Evolutionary conservation across 2,888 invertebrate species (phyloP), one percentile per base, ranked within the genome.

Genomic region (Thymelicus acteon): DNA sequence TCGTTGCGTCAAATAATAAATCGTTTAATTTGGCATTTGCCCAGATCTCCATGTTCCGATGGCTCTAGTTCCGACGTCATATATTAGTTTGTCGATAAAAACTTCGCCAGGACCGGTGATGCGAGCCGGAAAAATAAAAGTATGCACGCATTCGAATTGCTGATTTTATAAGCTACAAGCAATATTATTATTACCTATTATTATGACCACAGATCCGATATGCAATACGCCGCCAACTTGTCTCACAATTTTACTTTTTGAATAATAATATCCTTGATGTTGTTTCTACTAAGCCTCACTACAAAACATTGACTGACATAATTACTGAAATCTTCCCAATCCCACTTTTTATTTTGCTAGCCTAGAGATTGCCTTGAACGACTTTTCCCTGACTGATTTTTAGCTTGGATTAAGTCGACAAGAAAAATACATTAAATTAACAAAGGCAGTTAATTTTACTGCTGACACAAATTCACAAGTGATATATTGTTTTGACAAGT

Each of bases 1-100:
- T 24, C n/a, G 68, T 68, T 60, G 62, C 68, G 68, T 68, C 68
- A 68, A 68, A 57, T 62, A 68, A 68, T 68, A 68, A 68, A 68
- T 68, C 61, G 62, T 62, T n/a, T 62, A 62, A 68, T 68, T 68
- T 68, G 68, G 68, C 68, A 68, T 62, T 24, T 31, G n/a, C 52
- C 67, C 67, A 61, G 61, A 54, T 12, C 31, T n/a, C 15, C 67
- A 47, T 61, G 67, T 61, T 61, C 54, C 54, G 12, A 61, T 52
- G 52, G 61, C 31, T 54, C 40, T 24, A 52, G 61, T 61, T 60
- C 67, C 49, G 49, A 60, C 58, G 48, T 10, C 40, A 48, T 31
- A 49, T 49, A 62, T 62, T n/a, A 57, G 12, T 49, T 37, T 8
- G n/a, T n/a, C 48, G 47, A 62, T 31, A 62, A 61, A 62, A 62